phyloP scores from a whole-genome alignment of 2,888 invertebrate genomes.

The Peribatodes rhomboidaria region DNA sequence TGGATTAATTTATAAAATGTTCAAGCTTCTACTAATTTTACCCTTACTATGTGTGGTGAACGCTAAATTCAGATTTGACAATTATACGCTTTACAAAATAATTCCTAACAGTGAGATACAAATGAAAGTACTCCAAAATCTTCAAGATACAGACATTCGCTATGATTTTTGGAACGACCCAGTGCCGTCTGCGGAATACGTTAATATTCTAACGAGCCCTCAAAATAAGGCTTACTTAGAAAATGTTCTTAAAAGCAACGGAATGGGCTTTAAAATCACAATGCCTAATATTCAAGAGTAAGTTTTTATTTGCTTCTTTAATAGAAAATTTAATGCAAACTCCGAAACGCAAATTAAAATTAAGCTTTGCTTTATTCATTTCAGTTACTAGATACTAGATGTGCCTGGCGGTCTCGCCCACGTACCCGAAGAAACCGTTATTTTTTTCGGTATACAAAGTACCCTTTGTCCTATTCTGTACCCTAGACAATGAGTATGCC shows the following conservation, averaged over 20 bases:
- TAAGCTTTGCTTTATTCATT: no score
- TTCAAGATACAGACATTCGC: conserved; percentile 69
- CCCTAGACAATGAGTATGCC: no score
- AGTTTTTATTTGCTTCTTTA: conserved; percentile 49
- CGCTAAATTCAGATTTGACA: conserved; percentile 62
- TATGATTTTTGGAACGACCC: conserved; percentile 74
- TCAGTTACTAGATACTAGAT: no score
- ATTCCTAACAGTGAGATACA: conserved; percentile 74
- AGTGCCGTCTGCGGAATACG: conserved; percentile 55
- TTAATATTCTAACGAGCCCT: conserved; percentile 72
- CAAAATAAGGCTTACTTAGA: conserved; percentile 61
- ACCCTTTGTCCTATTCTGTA: no score
- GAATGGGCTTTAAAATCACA: conserved; percentile 69
- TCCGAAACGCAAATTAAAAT: no score
- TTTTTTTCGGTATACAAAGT: no score
- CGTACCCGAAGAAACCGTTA: no score
- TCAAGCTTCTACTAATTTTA: conserved; percentile 39
- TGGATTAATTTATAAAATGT: conserved; percentile 39
- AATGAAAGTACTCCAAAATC: conserved; percentile 71
- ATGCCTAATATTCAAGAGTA: conserved; percentile 79
- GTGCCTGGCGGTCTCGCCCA: no score
- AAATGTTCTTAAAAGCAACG: conserved; percentile 57
- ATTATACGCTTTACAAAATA: conserved; percentile 81
- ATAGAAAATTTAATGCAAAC: neutral
- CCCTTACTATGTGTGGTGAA: conserved; percentile 42